phyloP scores from a whole-genome alignment of 2,113 vertebrate genomes.

The Pristiophorus japonicus region DNA sequence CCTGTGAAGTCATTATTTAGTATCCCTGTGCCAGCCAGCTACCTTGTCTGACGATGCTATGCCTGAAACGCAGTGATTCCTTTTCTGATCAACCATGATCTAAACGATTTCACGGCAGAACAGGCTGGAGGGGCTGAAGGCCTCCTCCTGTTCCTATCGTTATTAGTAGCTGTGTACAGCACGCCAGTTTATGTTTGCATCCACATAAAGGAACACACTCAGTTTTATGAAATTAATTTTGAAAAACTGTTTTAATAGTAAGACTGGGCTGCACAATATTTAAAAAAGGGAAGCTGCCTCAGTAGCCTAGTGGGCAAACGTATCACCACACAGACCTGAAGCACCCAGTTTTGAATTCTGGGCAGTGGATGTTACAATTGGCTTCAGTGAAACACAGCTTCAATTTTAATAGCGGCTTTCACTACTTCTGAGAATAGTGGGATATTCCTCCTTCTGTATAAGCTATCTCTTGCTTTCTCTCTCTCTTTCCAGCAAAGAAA shows the following conservation, averaged over 20 bases:
- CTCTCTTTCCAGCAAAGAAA: no score
- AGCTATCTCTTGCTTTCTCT: no score
- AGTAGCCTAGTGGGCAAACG: neutral
- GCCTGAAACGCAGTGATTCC: neutral
- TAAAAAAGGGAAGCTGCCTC: neutral
- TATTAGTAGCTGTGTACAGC: no score
- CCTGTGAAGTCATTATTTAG: neutral
- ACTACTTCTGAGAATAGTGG: no score
- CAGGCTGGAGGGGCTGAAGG: no score
- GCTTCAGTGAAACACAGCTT: no score
- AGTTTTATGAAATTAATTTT: neutral
- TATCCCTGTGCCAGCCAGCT: neutral
- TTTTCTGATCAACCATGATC: neutral
- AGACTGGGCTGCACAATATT: neutral
- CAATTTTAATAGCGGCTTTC: no score
- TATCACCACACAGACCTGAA: neutral
- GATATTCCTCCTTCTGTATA: no score
- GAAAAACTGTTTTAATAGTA: neutral
- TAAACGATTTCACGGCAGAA: neutral
- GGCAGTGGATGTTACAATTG: no score
- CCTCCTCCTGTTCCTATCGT: no score
- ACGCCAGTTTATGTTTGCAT: neutral
- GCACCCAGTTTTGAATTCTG: neutral
- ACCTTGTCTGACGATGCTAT: neutral
- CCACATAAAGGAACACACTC: neutral